Evolutionary conservation across 2,888 invertebrate genomes (phyloP).

Genomic region (Brachypalpus laphriformis): DNA sequence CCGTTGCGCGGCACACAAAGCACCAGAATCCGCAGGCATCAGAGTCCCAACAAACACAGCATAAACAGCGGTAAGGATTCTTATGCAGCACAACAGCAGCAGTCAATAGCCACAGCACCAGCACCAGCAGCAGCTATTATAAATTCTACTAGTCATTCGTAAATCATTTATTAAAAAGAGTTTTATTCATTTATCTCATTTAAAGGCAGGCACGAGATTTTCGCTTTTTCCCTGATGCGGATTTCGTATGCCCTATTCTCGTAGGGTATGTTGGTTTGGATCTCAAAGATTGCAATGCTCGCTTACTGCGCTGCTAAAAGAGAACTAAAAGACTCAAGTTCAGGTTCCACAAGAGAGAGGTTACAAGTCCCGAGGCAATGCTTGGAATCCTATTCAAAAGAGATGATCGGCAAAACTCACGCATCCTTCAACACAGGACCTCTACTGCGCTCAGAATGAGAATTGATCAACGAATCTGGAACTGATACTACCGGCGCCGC

Average conservation of each 20-base stretch:
- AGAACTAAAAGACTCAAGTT: too few species aligned
- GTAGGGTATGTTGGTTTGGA: slow-evolving; percentile 9
- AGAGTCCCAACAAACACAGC: slow-evolving; percentile 7
- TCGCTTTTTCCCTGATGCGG: slow-evolving; percentile 4
- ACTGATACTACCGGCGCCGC: too few species aligned
- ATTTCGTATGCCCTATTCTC: not conserved
- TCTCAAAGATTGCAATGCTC: too few species aligned
- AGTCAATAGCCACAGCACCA: slow-evolving; percentile 11
- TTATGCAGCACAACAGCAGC: slow-evolving; percentile 8
- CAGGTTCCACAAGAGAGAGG: too few species aligned
- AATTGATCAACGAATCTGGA: too few species aligned
- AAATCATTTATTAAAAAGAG: slow-evolving; percentile 73
- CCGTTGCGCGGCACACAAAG: slow-evolving; percentile 55
- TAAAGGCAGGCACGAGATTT: slow-evolving; percentile 37
- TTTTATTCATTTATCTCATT: slow-evolving; percentile 68
- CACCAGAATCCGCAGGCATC: slow-evolving; percentile 37
- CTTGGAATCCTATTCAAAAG: too few species aligned
- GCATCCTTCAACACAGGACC: too few species aligned
- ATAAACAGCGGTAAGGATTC: slow-evolving; percentile 37
- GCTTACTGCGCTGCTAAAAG: too few species aligned
- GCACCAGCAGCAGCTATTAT: slow-evolving; percentile 54
- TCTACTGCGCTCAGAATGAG: too few species aligned
- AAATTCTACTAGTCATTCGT: slow-evolving; percentile 73
- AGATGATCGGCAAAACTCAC: too few species aligned
- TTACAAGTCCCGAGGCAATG: too few species aligned